Evolutionary conservation across 2,113 vertebrate species (phyloP), one percentile per base, ranked within the genome.

Genomic region (Irena cyanogastra): DNA sequence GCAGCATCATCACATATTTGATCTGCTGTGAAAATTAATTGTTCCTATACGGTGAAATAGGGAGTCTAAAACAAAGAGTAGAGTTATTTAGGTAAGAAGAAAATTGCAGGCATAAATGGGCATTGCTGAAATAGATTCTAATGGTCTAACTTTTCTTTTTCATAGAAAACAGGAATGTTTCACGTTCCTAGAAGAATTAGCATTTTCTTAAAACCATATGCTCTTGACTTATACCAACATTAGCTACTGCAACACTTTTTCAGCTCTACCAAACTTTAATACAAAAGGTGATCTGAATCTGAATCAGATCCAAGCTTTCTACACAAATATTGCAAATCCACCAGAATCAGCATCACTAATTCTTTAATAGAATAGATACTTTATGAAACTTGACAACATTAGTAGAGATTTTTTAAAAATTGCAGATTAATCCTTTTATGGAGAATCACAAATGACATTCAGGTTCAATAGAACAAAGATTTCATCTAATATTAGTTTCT

Each of bases 351-450:
- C 37, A 77, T 50, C 78, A 83, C 90, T 97, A 97, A 96, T 96
- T 97, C 79, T 89, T 93, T 95, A 97, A 97, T 95, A 90, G 95
- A 97, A 96, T 91, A 96, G 94, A 26, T 49, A 63, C 56, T 96
- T 98, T 96, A 97, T 97, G 95, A 97, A 97, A 97, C 31, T 50
- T 95, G 97, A 97, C 97, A 97, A 83, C 85, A 56, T 95, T 91
- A 84, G 87, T 87, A 91, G 89, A 92, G 94, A 83, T 90, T 94
- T 96, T 89, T 95, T 91, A 90, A 64, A 64, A n/a, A 71, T 71
- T 61, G 89, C 37, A 83, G 85, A 90, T 97, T 94, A 92, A 95
- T 65, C 50, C 84, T 95, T 95, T 96, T 96, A 87, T 2, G 0
- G 78, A 52, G 79, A 97, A 96, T 93, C 66, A 74, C 82, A 97